Base-by-base conservation (phyloP, 2,113 vertebrate species). In the Nerophis ophidion region DNA sequence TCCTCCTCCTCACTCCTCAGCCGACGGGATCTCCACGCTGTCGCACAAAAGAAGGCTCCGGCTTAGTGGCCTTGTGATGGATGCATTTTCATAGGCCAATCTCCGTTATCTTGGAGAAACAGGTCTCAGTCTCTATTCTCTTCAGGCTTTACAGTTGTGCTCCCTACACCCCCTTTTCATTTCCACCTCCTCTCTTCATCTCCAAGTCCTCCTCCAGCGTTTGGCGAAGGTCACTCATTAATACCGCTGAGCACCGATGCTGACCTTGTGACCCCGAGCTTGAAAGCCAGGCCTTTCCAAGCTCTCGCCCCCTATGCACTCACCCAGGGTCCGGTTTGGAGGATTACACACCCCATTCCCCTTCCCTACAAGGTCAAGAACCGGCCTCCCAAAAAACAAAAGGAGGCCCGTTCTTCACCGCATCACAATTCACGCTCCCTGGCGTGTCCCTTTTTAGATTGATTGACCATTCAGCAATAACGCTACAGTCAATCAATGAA, bases 211-310 rank as follows among this genome's bases (percentile, higher is more conserved):
- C 70, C 65, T 70, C 69, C 74, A 77, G 75, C 74, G 72, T 87
- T 89, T 88, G 84, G 79, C 61, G 81, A 89, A 90, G 87, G 89
- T 91, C 87, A 89, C 84, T 87, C 85, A 90, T 91, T 90, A 90
- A 91, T 89, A 86, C 84, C 78, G 70, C 72, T 83, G 80, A 86
- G 86, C 81, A 85, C 82, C 81, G 81, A 87, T 65, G 77, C 75
- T 79, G 81, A 91, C 88, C 89, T 61, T 1, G 2, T 81, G 80
- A 88, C 87, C 88, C 66, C 61, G 66, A 72, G 77, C 81, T 77
- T 85, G 82, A 89, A 88, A 87, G 80, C 81, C 75, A n/a, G 33
- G 60, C 63, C 80, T 67, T 69, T 55, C 60, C 60, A 77, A 80
- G 71, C 69, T 69, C 63, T 65, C 63, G 63, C 77, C 76, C 76